These are phyloP conservation scores for Marmota monax DNA, from an alignment of 2,113 vertebrate species.

Conservation along the genomic window DNA sequence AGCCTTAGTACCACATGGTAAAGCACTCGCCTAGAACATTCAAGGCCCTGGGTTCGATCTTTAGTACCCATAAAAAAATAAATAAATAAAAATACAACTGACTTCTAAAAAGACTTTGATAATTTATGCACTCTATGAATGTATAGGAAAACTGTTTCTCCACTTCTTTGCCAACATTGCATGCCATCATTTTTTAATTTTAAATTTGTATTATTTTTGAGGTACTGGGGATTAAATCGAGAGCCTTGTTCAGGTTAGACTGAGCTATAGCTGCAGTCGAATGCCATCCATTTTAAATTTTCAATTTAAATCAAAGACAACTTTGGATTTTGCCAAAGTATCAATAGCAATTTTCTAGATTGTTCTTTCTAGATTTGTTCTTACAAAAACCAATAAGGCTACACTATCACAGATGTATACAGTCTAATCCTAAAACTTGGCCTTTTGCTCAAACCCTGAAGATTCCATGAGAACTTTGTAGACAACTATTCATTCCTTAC, in stretches of 20 bases:
- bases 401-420: conserved; percentile 1
- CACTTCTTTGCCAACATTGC: neutral
- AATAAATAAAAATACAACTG: neutral
- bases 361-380: neutral
- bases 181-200: neutral
- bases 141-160: conserved; percentile 16
- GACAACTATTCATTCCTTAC: neutral
- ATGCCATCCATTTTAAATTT: neutral
- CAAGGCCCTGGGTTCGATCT: too few species aligned
- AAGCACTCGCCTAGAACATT: too few species aligned
- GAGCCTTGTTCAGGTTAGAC: too few species aligned
- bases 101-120: neutral
- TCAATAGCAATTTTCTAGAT: neutral
- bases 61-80: too few species aligned
- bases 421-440: conserved; percentile 6
- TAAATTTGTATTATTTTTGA: too few species aligned
- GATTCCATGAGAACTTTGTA: neutral
- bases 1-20: too few species aligned
- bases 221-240: too few species aligned
- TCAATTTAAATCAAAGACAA: neutral
- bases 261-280: too few species aligned
- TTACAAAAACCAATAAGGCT: neutral
- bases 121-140: neutral
- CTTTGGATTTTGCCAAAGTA: conserved; percentile 23
- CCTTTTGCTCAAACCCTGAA: neutral